Evolutionary conservation across 2,888 invertebrate species (phyloP).

Genomic region (Tenthredo scrophulariae): DNA sequence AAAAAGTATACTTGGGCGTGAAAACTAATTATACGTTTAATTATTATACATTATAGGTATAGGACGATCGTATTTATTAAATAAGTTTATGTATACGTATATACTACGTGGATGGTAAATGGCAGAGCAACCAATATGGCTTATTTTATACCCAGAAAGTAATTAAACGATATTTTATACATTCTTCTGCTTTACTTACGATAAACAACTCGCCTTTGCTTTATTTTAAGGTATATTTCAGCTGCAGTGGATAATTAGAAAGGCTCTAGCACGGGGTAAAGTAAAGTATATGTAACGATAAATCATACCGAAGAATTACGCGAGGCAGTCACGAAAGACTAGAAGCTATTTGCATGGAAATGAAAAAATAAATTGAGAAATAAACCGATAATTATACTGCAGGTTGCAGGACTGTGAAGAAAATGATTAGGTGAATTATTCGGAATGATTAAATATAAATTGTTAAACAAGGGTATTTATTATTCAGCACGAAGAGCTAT

Average conservation of each 20-base stretch:
- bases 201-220: conserved; percentile 18
- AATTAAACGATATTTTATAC: conserved; percentile 30
- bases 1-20: background rate
- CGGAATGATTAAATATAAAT: conserved; percentile 2
- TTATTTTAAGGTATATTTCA: conserved; percentile 19
- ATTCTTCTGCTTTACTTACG: conserved; percentile 11
- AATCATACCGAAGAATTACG: conserved; percentile 47
- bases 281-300: conserved; percentile 36
- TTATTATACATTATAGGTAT: background rate
- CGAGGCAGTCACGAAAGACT: conserved; percentile 44
- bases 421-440: background rate
- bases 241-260: conserved; percentile 48
- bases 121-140: background rate
- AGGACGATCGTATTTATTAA: background rate
- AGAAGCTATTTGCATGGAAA: conserved; percentile 38
- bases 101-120: background rate
- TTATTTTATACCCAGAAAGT: conserved; percentile 8
- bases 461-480: background rate
- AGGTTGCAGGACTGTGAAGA: background rate
- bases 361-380: conserved; percentile 14
- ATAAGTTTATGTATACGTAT: background rate
- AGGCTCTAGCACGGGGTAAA: conserved; percentile 9
- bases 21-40: background rate
- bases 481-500: background rate
- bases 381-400: background rate